These are phyloP conservation scores for Nanorana parkeri DNA, from an alignment of 2,113 vertebrate genomes.

Conservation along the genomic window DNA sequence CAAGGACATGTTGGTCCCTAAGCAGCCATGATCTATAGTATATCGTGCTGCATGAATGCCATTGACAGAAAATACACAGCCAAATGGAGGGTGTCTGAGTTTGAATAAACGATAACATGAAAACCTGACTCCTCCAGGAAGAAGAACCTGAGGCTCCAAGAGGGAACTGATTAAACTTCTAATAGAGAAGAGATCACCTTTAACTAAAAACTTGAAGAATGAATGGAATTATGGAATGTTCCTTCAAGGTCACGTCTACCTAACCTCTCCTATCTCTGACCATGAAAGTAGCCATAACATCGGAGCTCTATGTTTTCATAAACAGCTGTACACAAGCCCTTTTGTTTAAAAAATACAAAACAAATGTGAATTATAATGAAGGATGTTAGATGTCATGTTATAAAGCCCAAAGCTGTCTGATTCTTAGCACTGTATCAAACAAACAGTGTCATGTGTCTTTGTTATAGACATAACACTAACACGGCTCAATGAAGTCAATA, in stretches of 20 bases:
- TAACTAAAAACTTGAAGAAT: neutral
- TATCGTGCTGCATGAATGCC: too few species aligned
- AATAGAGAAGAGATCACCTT: too few species aligned
- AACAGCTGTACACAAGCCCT: constrained; percentile 12
- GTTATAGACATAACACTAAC: constrained; percentile 26
- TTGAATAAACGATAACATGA: too few species aligned
- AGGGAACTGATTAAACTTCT: too few species aligned
- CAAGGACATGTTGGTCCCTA: too few species aligned
- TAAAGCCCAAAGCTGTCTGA: constrained; percentile 6
- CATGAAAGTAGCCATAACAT: constrained; percentile 52
- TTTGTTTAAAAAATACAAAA: constrained; percentile 18
- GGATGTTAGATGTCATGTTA: constrained; percentile 27
- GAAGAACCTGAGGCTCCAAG: too few species aligned
- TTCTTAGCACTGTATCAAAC: constrained; percentile 35
- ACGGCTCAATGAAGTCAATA: neutral
- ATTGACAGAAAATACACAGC: too few species aligned
- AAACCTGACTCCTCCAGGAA: too few species aligned
- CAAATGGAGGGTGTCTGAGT: too few species aligned
- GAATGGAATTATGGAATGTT: constrained; percentile 33
- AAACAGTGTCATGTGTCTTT: constrained; percentile 21
- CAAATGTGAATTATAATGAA: constrained; percentile 7
- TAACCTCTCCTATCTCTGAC: constrained; percentile 37
- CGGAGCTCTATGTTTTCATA: constrained; percentile 9
- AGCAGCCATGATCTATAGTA: too few species aligned
- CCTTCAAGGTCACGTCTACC: constrained; percentile 41